These are phyloP conservation scores for Balanococcus diminutus DNA, from an alignment of 2,888 invertebrate genomes.

Conservation along the genomic window DNA sequence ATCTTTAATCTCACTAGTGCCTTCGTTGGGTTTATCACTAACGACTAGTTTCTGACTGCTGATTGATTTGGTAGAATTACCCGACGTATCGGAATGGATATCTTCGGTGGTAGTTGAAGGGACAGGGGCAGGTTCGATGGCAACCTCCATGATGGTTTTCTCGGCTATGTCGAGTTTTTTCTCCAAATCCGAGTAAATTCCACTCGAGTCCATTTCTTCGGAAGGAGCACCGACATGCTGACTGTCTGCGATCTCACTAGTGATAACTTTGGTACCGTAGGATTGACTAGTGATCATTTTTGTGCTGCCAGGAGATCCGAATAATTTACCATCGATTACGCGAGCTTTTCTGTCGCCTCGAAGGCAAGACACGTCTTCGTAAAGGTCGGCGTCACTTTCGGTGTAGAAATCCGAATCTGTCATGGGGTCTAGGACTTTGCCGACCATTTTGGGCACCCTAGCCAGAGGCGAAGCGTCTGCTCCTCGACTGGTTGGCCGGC, in stretches of 20 bases:
- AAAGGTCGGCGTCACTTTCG: conserved; percentile 86
- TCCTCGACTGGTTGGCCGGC: conserved; percentile 81
- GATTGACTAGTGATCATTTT: conserved; percentile 55
- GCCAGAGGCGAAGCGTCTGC: conserved; percentile 65
- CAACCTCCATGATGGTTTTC: conserved; percentile 57
- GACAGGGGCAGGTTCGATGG: conserved; percentile 21
- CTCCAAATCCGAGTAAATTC: conserved; percentile 86
- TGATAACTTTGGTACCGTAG: conserved; percentile 56
- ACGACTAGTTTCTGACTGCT: conserved; percentile 51
- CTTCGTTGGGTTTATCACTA: conserved; percentile 57
- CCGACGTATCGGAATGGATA: conserved; percentile 43
- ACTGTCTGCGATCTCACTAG: conserved; percentile 51
- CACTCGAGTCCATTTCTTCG: conserved; percentile 90
- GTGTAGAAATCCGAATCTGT: conserved; percentile 91
- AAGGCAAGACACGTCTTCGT: conserved; percentile 70
- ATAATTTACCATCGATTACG: conserved; percentile 88
- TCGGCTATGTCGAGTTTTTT: conserved; percentile 63
- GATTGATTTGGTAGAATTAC: conserved; percentile 47
- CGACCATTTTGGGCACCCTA: conserved; percentile 56
- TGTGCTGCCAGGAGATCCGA: conserved; percentile 64
- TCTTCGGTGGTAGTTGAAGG: not conserved
- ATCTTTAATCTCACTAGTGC: conserved; percentile 59
- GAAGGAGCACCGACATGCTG: conserved; percentile 60
- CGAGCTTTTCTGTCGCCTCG: conserved; percentile 76
- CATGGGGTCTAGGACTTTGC: conserved; percentile 70